Percentiles rank a stretch among this genome's conserved stretches.
These are phyloP conservation scores for Oligia strigilis DNA, from an alignment of 2,888 invertebrate species.

Conservation along the genomic window DNA sequence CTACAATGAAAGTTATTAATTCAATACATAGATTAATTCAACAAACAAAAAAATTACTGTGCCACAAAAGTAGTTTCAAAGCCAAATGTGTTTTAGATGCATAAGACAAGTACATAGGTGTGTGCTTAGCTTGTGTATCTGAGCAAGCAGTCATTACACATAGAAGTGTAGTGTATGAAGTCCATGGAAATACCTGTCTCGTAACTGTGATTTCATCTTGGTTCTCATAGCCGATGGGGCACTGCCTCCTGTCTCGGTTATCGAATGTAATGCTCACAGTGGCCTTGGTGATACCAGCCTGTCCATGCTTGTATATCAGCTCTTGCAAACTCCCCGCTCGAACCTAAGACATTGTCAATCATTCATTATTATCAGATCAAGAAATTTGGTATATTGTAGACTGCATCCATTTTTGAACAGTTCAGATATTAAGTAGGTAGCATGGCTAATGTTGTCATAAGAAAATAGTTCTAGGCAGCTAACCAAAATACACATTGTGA, in stretches of 20 bases:
- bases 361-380: not conserved
- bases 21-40: conserved; percentile 1
- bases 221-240: conserved; percentile 97
- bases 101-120: not conserved
- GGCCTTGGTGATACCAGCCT: conserved; percentile 98
- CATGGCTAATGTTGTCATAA: not conserved
- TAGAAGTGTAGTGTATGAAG: not conserved
- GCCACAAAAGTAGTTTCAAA: not conserved
- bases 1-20: conserved; percentile 1
- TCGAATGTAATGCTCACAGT: conserved; percentile 99
- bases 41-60: not conserved
- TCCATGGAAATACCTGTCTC: conserved; percentile 92
- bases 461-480: not conserved
- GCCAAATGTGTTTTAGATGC: not conserved
- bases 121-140: not conserved
- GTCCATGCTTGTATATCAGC: conserved; percentile 99
- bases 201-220: conserved; percentile 97
- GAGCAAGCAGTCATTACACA: not conserved
- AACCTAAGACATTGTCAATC: conserved; percentile 91
- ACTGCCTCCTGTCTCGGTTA: conserved; percentile 94
- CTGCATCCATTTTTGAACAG: not conserved
- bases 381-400: not conserved
- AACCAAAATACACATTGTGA: not conserved
- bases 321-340: conserved; percentile 97
- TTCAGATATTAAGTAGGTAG: not conserved